phyloP scores from a whole-genome alignment of 1,140 invertebrate genomes.

The Sinonovacula constricta region DNA sequence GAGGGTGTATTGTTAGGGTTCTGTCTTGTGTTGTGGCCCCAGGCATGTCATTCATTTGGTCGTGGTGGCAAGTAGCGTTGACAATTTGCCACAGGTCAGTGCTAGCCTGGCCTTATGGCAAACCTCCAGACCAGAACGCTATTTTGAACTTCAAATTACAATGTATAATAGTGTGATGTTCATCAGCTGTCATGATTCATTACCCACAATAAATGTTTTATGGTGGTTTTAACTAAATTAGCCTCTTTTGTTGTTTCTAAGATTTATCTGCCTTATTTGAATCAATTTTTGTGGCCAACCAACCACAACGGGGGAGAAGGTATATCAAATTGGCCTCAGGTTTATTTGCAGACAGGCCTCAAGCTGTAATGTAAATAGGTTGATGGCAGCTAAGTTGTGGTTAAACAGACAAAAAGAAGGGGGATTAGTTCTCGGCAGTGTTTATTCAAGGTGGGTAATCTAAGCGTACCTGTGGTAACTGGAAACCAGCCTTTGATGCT shows the following conservation, averaged over 20 bases:
- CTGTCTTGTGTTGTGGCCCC: too few species aligned
- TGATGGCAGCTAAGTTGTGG: background rate
- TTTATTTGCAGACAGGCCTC: background rate
- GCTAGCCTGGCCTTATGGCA: too few species aligned
- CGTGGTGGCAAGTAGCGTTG: too few species aligned
- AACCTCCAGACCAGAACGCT: background rate
- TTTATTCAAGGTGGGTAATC: background rate
- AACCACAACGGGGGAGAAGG: background rate
- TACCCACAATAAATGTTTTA: conserved; percentile 42
- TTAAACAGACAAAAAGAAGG: background rate
- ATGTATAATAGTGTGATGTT: background rate
- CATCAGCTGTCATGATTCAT: conserved; percentile 25
- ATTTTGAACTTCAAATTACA: background rate
- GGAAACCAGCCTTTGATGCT: background rate
- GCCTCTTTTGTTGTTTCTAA: conserved; percentile 22
- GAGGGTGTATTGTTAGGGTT: too few species aligned
- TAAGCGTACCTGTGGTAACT: background rate
- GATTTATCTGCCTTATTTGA: conserved; percentile 27
- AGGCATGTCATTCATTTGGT: too few species aligned
- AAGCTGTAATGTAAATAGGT: background rate
- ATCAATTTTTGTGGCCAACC: conserved; percentile 11
- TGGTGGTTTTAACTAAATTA: conserved; percentile 23
- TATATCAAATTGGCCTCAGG: background rate
- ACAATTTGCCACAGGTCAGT: too few species aligned
- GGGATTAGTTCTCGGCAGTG: background rate